phyloP scores from a whole-genome alignment of 2,888 invertebrate genomes.

The Thera obeliscata region DNA sequence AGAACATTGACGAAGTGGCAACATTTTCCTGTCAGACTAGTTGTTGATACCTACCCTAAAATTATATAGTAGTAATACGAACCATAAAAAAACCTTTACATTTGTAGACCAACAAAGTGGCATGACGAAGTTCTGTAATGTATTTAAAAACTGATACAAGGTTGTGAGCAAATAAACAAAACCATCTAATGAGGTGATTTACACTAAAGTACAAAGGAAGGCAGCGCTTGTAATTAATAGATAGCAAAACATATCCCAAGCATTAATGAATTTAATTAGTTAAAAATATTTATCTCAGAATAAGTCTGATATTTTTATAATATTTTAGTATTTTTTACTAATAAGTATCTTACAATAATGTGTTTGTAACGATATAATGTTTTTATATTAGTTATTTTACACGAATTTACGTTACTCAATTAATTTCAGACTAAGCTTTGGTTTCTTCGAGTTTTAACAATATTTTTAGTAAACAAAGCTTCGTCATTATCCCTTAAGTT shows the following conservation, averaged over 20 bases:
- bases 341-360: constrained; percentile 21
- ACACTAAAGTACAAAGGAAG: background rate
- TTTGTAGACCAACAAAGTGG: constrained; percentile 36
- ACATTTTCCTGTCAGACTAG: constrained; percentile 82
- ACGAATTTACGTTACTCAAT: constrained; percentile 25
- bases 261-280: constrained; percentile 11
- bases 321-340: constrained; percentile 11
- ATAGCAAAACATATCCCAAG: constrained; percentile 2
- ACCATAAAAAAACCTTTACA: constrained; percentile 25
- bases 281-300: constrained; percentile 10
- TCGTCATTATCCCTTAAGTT: constrained; percentile 36
- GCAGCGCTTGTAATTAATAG: background rate
- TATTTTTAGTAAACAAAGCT: constrained; percentile 41
- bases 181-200: constrained; percentile 2
- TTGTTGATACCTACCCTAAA: constrained; percentile 72
- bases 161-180: constrained; percentile 1
- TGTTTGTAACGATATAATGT: constrained; percentile 23
- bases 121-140: constrained; percentile 9
- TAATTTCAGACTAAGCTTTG: constrained; percentile 42
- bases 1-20: constrained; percentile 80
- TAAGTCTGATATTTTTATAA: constrained; percentile 8
- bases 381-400: constrained; percentile 16
- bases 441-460: constrained; percentile 35
- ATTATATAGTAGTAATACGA: constrained; percentile 57
- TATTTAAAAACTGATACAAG: constrained; percentile 6